Conservation (phyloP, 2,797 vertebrate species). For the Tympanoctomys barrerae region DNA sequence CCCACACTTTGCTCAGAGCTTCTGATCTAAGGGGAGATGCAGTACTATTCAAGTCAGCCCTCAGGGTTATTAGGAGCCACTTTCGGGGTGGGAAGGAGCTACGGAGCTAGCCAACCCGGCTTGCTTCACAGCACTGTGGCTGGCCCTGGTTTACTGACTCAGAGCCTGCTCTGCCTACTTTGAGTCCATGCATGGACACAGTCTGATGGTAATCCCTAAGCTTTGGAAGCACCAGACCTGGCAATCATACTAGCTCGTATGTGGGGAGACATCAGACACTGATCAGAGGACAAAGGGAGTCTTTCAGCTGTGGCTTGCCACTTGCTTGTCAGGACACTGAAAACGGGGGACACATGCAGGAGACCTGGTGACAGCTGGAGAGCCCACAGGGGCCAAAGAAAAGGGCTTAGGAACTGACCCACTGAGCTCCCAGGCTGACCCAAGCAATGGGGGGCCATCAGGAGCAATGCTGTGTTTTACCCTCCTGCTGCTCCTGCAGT, state of each 20-base stretch:
- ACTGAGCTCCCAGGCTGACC: neutral
- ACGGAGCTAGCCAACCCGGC: neutral
- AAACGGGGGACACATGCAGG: neutral
- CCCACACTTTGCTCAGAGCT: neutral
- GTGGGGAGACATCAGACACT: neutral
- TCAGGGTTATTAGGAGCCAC: neutral
- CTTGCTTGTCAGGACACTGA: neutral
- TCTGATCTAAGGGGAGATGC: neutral
- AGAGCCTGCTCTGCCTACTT: neutral
- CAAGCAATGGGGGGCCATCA: accelerated
- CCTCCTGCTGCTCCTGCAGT: neutral
- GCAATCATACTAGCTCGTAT: neutral
- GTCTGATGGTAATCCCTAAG: neutral
- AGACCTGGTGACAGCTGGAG: neutral
- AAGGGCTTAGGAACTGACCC: neutral
- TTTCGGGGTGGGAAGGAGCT: neutral
- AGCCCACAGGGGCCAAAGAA: accelerated
- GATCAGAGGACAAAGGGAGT: neutral
- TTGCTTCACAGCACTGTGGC: neutral
- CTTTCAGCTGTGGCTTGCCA: neutral
- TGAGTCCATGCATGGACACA: accelerated
- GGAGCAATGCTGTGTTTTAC: neutral
- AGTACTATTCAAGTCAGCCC: neutral
- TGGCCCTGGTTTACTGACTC: neutral
- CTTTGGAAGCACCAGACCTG: neutral